Conservation (phyloP, 2,888 invertebrate genomes). For the Chrysomela aeneicollis region DNA sequence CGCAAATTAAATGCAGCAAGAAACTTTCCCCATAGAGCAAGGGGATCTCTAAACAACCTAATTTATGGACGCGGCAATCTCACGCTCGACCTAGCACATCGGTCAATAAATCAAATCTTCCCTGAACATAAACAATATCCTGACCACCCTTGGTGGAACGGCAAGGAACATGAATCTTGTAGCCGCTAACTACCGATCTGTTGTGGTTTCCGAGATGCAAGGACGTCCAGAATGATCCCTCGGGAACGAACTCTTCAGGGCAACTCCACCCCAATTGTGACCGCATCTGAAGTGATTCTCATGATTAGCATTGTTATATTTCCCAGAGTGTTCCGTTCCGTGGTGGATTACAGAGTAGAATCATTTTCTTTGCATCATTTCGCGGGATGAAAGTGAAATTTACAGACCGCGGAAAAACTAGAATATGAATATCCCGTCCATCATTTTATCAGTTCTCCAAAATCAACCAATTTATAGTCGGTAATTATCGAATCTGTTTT, state of each 20-base stretch:
- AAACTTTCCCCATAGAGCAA: not conserved
- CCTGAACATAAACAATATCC: conserved; percentile 29
- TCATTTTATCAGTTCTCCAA: too few species aligned
- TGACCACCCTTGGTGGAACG: not conserved
- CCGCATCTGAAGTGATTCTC: not conserved
- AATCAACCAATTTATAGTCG: too few species aligned
- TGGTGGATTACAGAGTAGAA: too few species aligned
- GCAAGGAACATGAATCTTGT: conserved; percentile 37
- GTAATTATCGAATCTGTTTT: too few species aligned
- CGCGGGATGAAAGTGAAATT: too few species aligned
- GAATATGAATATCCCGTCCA: too few species aligned
- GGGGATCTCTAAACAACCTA: not conserved
- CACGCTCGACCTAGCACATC: conserved; percentile 9
- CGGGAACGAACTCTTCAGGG: not conserved
- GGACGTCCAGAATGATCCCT: not conserved
- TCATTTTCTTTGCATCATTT: too few species aligned
- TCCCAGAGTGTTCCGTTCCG: not conserved
- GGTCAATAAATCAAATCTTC: conserved; percentile 26
- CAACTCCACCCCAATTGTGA: not conserved
- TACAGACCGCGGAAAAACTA: too few species aligned
- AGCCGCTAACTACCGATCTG: conserved; percentile 44
- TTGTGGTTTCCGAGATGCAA: conserved; percentile 40
- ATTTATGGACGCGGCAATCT: not conserved
- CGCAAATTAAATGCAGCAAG: not conserved
- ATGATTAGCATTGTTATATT: not conserved